Conservation (phyloP, 2,888 invertebrate genomes). For the Campoplex nolae region DNA sequence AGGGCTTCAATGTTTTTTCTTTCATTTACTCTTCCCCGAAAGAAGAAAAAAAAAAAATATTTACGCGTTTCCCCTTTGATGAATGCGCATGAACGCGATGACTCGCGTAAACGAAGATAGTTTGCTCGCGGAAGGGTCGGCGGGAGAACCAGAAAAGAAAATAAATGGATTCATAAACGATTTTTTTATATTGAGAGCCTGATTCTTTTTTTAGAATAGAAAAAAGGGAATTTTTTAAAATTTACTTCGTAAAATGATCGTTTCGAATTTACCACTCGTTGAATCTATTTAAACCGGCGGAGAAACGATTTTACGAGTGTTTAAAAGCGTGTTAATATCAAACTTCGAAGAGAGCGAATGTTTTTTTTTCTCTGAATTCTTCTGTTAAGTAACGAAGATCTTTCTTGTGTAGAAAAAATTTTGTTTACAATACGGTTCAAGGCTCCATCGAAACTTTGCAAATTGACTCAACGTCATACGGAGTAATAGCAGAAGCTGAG, state of each 20-base stretch:
- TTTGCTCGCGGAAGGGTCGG: neutral
- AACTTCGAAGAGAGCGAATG: neutral
- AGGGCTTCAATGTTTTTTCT: neutral
- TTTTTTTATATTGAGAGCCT: neutral
- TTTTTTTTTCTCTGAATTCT: neutral
- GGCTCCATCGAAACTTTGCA: neutral
- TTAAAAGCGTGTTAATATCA: neutral
- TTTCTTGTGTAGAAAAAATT: neutral
- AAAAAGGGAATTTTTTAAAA: neutral
- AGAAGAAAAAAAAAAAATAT: neutral
- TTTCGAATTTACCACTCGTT: neutral
- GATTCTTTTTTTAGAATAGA: neutral
- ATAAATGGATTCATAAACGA: neutral
- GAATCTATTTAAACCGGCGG: neutral
- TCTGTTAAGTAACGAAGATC: neutral
- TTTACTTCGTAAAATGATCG: neutral
- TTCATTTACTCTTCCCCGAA: neutral
- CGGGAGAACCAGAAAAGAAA: neutral
- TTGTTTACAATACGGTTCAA: neutral
- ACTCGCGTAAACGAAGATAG: too few relatives aligned
- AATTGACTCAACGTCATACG: neutral
- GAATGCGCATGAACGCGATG: neutral
- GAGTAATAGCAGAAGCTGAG: neutral
- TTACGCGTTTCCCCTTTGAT: neutral
- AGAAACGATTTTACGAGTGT: neutral